Conservation (phyloP, 2,797 vertebrate genomes). For the Leucoraja ocellata region DNA sequence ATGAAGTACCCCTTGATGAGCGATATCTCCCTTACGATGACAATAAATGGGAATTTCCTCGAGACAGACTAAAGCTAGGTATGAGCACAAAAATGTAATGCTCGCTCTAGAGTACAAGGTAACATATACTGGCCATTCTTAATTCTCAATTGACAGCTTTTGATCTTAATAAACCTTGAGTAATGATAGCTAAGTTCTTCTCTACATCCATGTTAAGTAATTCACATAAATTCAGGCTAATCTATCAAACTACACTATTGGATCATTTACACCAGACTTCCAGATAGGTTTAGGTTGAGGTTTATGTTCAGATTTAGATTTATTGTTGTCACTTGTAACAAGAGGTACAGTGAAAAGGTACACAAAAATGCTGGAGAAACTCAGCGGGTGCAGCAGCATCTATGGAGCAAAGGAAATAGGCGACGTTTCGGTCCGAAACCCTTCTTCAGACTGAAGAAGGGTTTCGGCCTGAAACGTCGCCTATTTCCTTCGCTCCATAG, state of each 20-base stretch:
- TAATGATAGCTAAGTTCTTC: background rate
- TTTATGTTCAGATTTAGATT: no score
- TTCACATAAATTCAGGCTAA: background rate
- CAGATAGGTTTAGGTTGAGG: background rate
- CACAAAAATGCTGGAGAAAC: no score
- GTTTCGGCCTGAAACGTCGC: no score
- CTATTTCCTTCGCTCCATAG: no score
- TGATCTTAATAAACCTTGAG: background rate
- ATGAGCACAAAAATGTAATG: slow-evolving; percentile 40
- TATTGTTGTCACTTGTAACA: no score
- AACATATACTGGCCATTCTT: background rate
- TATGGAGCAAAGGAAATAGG: no score
- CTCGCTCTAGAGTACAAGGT: background rate
- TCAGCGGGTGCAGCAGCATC: no score
- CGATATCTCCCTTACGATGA: slow-evolving; percentile 83
- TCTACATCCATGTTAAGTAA: background rate
- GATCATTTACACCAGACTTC: background rate
- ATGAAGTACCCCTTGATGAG: slow-evolving; percentile 71
- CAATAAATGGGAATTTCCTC: slow-evolving; percentile 87
- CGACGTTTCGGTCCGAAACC: no score
- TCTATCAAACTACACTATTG: background rate
- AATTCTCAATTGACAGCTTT: background rate
- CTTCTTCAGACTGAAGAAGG: no score
- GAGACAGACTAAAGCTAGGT: slow-evolving; percentile 85
- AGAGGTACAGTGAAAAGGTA: no score